Evolutionary conservation across 2,113 vertebrate genomes (phyloP).

Genomic region (Mus musculus): GRCm39 chr2:106698501-106699000

Average conservation of each 20-base stretch:
- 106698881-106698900: constrained; percentile 45
- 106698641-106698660: constrained; percentile 99
- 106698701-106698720: constrained; percentile 64
- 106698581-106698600: constrained; percentile 92
- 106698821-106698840: constrained; percentile 70
- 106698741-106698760: constrained; percentile 30
- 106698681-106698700: constrained; percentile 99
- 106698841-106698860: constrained; percentile 61
- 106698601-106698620: constrained; percentile 95
- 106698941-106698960: constrained; percentile 46
- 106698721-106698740: neutral
- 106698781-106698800: neutral
- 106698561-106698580: constrained; percentile 96
- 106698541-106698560: constrained; percentile 96
- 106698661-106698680: constrained; percentile 99
- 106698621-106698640: constrained; percentile 93
- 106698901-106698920: constrained; percentile 56
- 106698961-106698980: neutral
- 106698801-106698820: constrained; percentile 55
- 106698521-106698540: constrained; percentile 96
- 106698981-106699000: neutral
- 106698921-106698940: constrained; percentile 41
- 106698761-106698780: neutral
- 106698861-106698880: constrained; percentile 31
- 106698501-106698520: constrained; percentile 99